Evolutionary conservation across 37 sponge, comb jelly and placozoan genomes (phyloP), one percentile per base, ranked within the genome.

Genomic region (Dysidea cf. avara): DNA sequence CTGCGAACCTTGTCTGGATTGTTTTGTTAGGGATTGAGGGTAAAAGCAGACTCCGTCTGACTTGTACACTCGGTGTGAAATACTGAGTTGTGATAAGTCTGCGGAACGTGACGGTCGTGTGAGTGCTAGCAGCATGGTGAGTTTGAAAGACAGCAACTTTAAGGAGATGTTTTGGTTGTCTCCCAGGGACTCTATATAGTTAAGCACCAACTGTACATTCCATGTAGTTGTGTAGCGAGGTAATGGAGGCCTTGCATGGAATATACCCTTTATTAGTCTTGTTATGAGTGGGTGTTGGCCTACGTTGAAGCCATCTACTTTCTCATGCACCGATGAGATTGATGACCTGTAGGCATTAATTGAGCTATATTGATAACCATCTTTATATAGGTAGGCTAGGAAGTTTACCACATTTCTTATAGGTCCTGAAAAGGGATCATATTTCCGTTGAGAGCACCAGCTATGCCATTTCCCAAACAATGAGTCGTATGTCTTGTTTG

Each of bases 371-470:
- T n/a, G n/a, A n/a, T n/a, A n/a, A n/a, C n/a, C n/a, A n/a, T n/a
- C n/a, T n/a, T n/a, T n/a, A n/a, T n/a, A n/a, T n/a, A n/a, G n/a
- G n/a, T n/a, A n/a, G n/a, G n/a, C n/a, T n/a, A n/a, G n/a, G n/a
- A n/a, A n/a, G n/a, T n/a, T n/a, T n/a, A n/a, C n/a, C n/a, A n/a
- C n/a, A n/a, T n/a, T n/a, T n/a, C n/a, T n/a, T n/a, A n/a, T n/a
- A n/a, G n/a, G n/a, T n/a, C 51, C 63, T 17, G 66, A 62, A 51
- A 64, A 30, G 31, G 77, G 66, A 64, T 62, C 65, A 12, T 38
- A 64, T 50, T 46, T 55, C 34, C 66, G 18, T 63, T 46, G 17
- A 76, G 32, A 64, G 34, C 77, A 76, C 77, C 65, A 76, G 77
- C 66, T 3, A 76, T 52, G 11, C 51, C 64, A 63, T 51, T 71